A percentile compares a stretch with the other conserved stretches of the same genome.
phyloP scores from a whole-genome alignment of 2,797 vertebrate genomes.

The Cirrhinus molitorella region DNA sequence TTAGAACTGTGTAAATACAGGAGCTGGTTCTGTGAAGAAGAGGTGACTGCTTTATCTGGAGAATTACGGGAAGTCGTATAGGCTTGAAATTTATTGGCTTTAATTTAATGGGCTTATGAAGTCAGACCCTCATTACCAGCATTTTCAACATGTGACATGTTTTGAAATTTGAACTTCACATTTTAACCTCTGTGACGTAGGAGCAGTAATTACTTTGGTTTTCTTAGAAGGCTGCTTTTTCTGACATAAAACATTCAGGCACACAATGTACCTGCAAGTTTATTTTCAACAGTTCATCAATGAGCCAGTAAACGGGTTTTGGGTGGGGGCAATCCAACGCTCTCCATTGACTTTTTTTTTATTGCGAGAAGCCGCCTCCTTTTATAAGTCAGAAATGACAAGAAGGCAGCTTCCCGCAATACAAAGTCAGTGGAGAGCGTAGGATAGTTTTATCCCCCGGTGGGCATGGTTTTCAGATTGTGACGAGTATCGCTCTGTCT shows the following conservation, averaged over 20 bases:
- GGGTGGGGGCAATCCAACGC: too few species aligned
- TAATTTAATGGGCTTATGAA: not conserved
- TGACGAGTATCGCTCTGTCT: too few species aligned
- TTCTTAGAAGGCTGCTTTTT: not conserved
- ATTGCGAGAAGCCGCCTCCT: too few species aligned
- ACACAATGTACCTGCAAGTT: not conserved
- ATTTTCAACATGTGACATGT: not conserved
- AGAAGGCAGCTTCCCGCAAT: too few species aligned
- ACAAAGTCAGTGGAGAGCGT: too few species aligned
- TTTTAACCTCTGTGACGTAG: not conserved
- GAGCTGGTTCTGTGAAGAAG: not conserved
- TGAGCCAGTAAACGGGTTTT: not conserved
- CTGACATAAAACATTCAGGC: constrained; percentile 1
- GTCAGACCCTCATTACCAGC: not conserved
- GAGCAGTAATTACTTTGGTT: not conserved
- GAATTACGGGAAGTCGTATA: not conserved
- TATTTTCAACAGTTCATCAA: not conserved
- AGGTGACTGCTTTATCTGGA: not conserved
- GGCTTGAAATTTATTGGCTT: not conserved
- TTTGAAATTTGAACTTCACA: not conserved
- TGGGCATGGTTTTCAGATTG: too few species aligned
- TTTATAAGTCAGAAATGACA: too few species aligned
- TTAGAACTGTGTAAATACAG: not conserved
- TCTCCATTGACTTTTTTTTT: too few species aligned
- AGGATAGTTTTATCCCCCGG: too few species aligned